Conservation (phyloP, 2,797 vertebrate species). For the Acanthiza pusilla region DNA sequence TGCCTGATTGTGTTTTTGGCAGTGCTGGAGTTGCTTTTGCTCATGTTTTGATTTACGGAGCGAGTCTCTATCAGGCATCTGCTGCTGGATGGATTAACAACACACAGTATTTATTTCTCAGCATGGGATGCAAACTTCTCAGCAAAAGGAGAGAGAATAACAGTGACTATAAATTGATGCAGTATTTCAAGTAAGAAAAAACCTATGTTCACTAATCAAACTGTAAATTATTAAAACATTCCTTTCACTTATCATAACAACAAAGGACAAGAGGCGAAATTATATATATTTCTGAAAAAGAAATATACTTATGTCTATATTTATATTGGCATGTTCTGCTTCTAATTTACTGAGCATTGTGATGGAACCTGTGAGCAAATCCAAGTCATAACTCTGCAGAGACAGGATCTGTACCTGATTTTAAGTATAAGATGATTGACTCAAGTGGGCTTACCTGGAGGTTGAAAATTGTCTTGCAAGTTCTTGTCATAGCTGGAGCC, state of each 20-base stretch:
- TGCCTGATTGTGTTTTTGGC: neutral
- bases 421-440: neutral
- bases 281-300: neutral
- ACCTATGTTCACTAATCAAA: neutral
- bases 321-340: neutral
- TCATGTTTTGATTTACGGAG: slow-evolving; percentile 36
- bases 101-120: slow-evolving; percentile 24
- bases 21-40: slow-evolving; percentile 18
- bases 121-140: neutral
- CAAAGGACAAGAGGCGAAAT: neutral
- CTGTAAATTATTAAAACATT: slow-evolving; percentile 8
- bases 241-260: neutral
- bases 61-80: slow-evolving; percentile 28
- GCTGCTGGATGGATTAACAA: slow-evolving; percentile 46
- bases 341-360: neutral
- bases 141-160: neutral
- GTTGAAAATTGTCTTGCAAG: neutral
- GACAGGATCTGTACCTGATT: neutral
- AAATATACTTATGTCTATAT: neutral
- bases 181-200: slow-evolving; percentile 12
- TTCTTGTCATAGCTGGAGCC: neutral
- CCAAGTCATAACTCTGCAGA: neutral
- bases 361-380: neutral
- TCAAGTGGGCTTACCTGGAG: neutral
- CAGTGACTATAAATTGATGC: neutral